These are phyloP conservation scores for Apantesis nais DNA, from an alignment of 2,888 invertebrate genomes.

Conservation along the genomic window DNA sequence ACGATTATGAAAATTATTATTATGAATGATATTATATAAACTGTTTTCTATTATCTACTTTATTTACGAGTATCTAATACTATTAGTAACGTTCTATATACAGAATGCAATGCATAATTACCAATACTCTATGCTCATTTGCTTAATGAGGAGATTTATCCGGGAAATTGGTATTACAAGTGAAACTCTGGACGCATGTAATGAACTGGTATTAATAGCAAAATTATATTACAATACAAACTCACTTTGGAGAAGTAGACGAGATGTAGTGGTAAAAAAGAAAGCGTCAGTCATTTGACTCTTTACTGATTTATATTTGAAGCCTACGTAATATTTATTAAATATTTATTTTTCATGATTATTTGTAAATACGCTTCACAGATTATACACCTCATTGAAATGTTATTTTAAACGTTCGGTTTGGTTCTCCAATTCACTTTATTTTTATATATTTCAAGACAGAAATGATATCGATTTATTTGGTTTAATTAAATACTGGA, in stretches of 20 bases:
- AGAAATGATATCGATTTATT: slow-evolving; percentile 11
- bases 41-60: too few species aligned
- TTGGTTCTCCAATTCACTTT: slow-evolving; percentile 38
- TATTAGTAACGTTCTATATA: too few species aligned
- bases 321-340: neutral
- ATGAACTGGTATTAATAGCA: neutral
- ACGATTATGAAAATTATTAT: too few species aligned
- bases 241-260: neutral
- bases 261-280: neutral
- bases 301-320: neutral
- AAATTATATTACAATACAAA: neutral
- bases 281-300: neutral
- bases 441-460: slow-evolving; percentile 22
- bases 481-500: slow-evolving; percentile 16
- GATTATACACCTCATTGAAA: slow-evolving; percentile 47
- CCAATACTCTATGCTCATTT: neutral
- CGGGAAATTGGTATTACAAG: neutral
- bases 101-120: neutral
- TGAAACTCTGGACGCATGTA: neutral
- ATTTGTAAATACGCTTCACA: slow-evolving; percentile 35
- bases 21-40: too few species aligned
- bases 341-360: neutral
- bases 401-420: slow-evolving; percentile 45
- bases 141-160: neutral
- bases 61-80: too few species aligned